A percentile compares a stretch with the other conserved stretches of the same genome.
Conservation (phyloP, 1,140 invertebrate species). For the Mactra quadrangularis region DNA sequence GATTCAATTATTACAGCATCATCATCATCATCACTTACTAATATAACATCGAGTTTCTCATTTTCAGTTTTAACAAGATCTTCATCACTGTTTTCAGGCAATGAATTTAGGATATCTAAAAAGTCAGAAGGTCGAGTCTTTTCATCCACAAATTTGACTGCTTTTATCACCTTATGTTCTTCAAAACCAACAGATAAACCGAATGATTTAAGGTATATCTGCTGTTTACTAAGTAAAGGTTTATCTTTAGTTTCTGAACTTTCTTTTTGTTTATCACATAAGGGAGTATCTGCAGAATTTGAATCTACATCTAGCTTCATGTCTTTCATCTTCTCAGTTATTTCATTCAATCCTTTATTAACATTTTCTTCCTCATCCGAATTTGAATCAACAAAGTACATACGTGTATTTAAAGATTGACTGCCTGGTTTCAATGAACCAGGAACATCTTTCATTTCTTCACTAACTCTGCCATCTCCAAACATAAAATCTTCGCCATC, state of each 20-base stretch:
- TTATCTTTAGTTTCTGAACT: not conserved
- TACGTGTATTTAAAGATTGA: no score
- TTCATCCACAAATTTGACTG: conserved; percentile 67
- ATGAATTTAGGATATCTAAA: conserved; percentile 47
- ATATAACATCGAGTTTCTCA: not conserved
- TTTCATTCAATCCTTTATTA: no score
- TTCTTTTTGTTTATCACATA: no score
- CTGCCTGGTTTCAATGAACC: no score
- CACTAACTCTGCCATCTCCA: conserved; percentile 30
- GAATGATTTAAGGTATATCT: conserved; percentile 66
- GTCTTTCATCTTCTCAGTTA: no score
- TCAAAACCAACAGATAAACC: conserved; percentile 68
- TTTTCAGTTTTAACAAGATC: not conserved
- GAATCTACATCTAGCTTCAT: no score
- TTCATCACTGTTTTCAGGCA: not conserved
- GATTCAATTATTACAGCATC: conserved; percentile 24
- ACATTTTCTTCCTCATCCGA: no score
- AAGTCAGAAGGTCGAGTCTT: conserved; percentile 73
- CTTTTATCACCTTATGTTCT: conserved; percentile 65
- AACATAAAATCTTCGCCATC: conserved; percentile 66
- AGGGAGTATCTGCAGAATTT: no score
- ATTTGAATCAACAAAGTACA: no score
- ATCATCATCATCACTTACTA: conserved; percentile 21
- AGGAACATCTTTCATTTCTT: conserved; percentile 7
- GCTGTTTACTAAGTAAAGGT: conserved; percentile 42